Evolutionary conservation across 2,113 vertebrate species (phyloP).

Genomic region (Clarias magur): DNA sequence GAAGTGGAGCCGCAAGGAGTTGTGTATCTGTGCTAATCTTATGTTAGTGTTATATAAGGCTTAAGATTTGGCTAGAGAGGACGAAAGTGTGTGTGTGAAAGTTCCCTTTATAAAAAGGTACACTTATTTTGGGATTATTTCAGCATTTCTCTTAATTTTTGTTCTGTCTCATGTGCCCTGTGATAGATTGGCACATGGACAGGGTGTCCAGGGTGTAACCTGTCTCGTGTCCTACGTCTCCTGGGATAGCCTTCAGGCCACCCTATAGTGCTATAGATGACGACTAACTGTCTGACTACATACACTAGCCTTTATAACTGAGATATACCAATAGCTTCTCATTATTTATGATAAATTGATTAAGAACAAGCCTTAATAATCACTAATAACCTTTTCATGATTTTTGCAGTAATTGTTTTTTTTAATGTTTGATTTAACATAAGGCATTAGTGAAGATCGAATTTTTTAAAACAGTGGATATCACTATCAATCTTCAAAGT

Average conservation of each 20-base stretch:
- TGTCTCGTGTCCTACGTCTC: no score
- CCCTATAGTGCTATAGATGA: no score
- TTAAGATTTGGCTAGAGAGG: neutral
- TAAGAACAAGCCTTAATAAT: neutral
- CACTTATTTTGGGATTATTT: neutral
- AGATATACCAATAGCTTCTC: neutral
- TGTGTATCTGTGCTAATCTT: neutral
- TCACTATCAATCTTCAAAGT: neutral
- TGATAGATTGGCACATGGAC: no score
- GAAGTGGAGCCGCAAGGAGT: neutral
- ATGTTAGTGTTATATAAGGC: neutral
- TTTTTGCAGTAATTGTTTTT: neutral
- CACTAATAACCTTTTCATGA: neutral
- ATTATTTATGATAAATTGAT: neutral
- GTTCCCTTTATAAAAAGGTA: neutral
- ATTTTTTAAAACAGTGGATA: neutral
- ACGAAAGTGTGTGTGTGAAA: neutral
- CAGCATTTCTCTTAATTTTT: neutral
- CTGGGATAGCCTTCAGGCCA: no score
- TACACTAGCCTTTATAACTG: neutral
- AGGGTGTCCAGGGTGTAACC: no score
- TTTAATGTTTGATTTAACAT: neutral
- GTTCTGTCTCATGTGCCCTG: neutral
- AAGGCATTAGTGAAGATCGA: neutral
- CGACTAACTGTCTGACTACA: no score